Percentiles rank a stretch among this genome's conserved stretches.
Evolutionary conservation across 2,797 vertebrate genomes (phyloP).

Genomic region (Hozukius guyotensis): DNA sequence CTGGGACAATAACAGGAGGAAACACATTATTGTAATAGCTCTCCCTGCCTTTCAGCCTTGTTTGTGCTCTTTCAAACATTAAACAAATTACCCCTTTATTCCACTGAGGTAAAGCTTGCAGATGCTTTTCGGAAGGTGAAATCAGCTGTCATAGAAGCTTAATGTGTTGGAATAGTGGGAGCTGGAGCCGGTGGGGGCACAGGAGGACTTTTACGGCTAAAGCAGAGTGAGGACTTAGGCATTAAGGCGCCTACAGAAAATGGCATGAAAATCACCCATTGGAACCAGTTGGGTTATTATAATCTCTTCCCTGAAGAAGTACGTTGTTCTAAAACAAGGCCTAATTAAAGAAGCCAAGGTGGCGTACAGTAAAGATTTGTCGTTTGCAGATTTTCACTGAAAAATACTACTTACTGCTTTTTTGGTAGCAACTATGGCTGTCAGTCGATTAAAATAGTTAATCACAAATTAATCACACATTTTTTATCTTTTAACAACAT

Average conservation of each 20-base stretch:
- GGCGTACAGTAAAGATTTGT: not conserved
- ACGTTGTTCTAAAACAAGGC: not conserved
- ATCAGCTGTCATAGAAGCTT: constrained; percentile 21
- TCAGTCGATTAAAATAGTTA: too few species aligned
- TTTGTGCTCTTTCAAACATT: constrained; percentile 55
- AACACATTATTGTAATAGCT: constrained; percentile 71
- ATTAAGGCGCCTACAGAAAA: not conserved
- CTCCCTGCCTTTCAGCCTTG: constrained; percentile 33
- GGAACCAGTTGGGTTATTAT: not conserved
- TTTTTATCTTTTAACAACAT: too few species aligned
- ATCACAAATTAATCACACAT: too few species aligned
- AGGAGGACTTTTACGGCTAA: not conserved
- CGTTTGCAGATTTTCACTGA: too few species aligned
- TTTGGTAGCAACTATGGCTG: too few species aligned
- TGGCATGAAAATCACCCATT: not conserved
- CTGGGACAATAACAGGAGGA: constrained; percentile 51
- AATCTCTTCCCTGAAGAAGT: not conserved
- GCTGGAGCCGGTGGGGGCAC: not conserved
- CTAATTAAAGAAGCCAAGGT: not conserved
- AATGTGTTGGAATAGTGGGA: constrained; percentile 2
- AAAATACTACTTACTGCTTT: too few species aligned
- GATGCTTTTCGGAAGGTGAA: constrained; percentile 44
- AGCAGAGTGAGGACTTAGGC: not conserved
- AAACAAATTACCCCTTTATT: constrained; percentile 67
- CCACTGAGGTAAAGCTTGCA: constrained; percentile 37